Evolutionary conservation across 2,113 vertebrate genomes (phyloP).

Genomic region (Tiliqua scincoides): DNA sequence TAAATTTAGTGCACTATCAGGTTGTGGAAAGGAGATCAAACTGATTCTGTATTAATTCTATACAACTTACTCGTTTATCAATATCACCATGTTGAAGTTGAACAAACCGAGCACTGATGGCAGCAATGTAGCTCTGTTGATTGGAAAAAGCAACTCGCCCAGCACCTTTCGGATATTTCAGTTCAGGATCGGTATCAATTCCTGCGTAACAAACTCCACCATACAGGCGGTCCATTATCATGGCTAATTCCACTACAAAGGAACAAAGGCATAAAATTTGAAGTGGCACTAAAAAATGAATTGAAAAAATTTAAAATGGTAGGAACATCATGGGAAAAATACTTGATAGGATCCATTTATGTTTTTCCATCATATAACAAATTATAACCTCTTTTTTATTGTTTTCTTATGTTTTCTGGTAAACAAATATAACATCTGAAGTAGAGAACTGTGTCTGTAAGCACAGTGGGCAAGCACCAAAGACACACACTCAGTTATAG

Average conservation of each 20-base stretch:
- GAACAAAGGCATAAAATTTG: neutral
- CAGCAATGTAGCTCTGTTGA: slow-evolving; percentile 98
- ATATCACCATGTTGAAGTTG: slow-evolving; percentile 98
- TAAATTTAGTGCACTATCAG: neutral
- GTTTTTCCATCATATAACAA: no score
- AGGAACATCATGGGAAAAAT: neutral
- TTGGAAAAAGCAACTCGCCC: slow-evolving; percentile 98
- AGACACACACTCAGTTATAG: neutral
- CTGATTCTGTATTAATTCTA: neutral
- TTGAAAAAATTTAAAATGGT: neutral
- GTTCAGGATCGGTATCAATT: slow-evolving; percentile 96
- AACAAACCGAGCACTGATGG: slow-evolving; percentile 98
- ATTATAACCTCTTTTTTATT: no score
- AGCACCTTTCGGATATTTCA: slow-evolving; percentile 97
- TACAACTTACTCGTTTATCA: slow-evolving; percentile 89
- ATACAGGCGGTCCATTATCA: slow-evolving; percentile 99
- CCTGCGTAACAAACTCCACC: slow-evolving; percentile 97
- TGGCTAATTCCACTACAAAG: slow-evolving; percentile 91
- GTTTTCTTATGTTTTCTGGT: no score
- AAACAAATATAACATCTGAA: neutral
- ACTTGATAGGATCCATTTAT: neutral
- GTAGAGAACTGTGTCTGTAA: neutral
- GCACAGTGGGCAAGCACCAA: neutral
- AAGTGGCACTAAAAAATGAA: neutral
- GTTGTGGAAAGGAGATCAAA: neutral